Percentiles rank a stretch among this genome's conserved stretches.
These are phyloP conservation scores for Colletes collaris DNA, from an alignment of 2,888 invertebrate species.

Conservation along the genomic window DNA sequence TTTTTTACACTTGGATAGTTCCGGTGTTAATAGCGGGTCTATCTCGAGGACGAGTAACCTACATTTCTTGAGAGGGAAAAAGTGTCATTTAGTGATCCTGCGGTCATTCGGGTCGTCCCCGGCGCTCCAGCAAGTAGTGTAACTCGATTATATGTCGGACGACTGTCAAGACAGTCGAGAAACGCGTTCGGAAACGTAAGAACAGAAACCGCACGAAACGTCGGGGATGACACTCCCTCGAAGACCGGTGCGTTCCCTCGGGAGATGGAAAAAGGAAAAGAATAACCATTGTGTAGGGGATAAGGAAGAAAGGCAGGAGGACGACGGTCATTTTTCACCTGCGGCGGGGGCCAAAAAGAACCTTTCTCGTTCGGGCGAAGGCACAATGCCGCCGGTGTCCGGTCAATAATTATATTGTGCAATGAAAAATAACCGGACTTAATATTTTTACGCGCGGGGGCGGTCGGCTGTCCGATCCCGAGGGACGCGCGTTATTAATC, in stretches of 20 bases:
- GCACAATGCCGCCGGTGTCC: constrained; percentile 56
- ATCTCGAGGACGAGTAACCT: too few species aligned
- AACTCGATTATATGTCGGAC: not conserved
- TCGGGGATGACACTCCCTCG: not conserved
- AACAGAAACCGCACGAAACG: not conserved
- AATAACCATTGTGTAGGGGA: constrained; percentile 23
- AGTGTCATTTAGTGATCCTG: not conserved
- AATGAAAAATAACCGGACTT: constrained; percentile 72
- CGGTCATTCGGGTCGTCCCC: too few species aligned
- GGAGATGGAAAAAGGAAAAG: not conserved
- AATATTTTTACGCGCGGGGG: constrained; percentile 62
- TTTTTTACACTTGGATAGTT: too few species aligned
- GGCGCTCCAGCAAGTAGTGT: not conserved
- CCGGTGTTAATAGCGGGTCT: too few species aligned
- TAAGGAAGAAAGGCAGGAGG: constrained; percentile 31
- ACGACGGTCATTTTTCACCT: constrained; percentile 66
- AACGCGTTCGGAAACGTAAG: too few species aligned
- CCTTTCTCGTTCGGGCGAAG: constrained; percentile 59
- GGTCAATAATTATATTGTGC: constrained; percentile 71
- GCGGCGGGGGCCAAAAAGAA: constrained; percentile 54
- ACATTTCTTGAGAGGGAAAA: too few species aligned
- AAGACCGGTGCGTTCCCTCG: not conserved
- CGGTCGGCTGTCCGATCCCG: constrained; percentile 30
- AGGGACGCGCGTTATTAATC: constrained; percentile 57
- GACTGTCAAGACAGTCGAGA: not conserved